Evolutionary conservation across 2,888 invertebrate genomes (phyloP).

Genomic region (Chouioia cunea): DNA sequence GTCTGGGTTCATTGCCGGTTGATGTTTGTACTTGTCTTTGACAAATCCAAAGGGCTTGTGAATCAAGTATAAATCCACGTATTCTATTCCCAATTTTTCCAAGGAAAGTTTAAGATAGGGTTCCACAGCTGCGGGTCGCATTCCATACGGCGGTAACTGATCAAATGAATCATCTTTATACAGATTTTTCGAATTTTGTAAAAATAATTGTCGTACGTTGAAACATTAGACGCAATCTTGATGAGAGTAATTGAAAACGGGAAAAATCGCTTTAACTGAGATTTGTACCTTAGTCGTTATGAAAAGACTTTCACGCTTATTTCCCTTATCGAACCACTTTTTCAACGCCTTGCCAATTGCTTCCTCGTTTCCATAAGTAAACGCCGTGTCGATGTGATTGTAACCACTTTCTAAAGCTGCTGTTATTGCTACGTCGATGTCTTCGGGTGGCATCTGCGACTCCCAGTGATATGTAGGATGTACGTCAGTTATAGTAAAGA

Average conservation of each 20-base stretch:
- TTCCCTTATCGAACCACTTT: slow-evolving; percentile 76
- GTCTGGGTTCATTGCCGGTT: slow-evolving; percentile 72
- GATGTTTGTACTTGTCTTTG: slow-evolving; percentile 71
- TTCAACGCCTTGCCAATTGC: slow-evolving; percentile 79
- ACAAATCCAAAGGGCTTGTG: slow-evolving; percentile 81
- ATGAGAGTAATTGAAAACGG: neutral
- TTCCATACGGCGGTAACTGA: slow-evolving; percentile 79
- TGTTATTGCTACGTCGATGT: slow-evolving; percentile 75
- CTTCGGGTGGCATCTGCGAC: slow-evolving; percentile 67
- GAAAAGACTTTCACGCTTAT: slow-evolving; percentile 79
- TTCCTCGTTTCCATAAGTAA: slow-evolving; percentile 83
- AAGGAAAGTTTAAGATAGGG: slow-evolving; percentile 77
- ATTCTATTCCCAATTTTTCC: slow-evolving; percentile 74
- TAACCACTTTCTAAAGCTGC: slow-evolving; percentile 80
- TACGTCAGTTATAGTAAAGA: neutral
- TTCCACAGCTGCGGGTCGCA: slow-evolving; percentile 76
- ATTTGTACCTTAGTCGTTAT: slow-evolving; percentile 81
- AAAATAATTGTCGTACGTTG: too few species aligned
- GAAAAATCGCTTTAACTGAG: neutral
- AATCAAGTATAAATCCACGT: slow-evolving; percentile 83
- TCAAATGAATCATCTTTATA: too few species aligned
- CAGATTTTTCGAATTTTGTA: too few species aligned
- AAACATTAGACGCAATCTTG: too few species aligned
- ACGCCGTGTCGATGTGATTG: slow-evolving; percentile 84
- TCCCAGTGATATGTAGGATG: slow-evolving; percentile 6